Percentiles rank a stretch among this genome's conserved stretches.
Evolutionary conservation across 2,113 vertebrate genomes (phyloP).

Genomic region (Catharus bicknelli): DNA sequence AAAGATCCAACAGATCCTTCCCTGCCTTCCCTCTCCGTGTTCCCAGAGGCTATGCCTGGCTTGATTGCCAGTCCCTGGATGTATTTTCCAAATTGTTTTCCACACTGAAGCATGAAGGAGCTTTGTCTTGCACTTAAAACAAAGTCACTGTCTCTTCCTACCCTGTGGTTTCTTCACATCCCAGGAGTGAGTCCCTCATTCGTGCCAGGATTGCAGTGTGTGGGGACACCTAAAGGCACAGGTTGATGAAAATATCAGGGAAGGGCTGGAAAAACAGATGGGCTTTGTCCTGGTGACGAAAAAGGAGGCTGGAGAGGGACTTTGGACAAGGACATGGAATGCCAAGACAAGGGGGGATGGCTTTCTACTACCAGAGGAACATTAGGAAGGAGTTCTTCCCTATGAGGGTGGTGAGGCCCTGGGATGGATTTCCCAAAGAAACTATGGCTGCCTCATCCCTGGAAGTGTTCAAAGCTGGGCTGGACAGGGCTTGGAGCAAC

Average conservation of each 20-base stretch:
- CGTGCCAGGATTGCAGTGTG: neutral
- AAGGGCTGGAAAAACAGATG: neutral
- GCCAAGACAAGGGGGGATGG: neutral
- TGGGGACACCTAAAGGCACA: neutral
- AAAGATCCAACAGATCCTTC: neutral
- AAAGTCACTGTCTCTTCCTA: neutral
- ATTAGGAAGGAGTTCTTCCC: neutral
- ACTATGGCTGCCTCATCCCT: neutral
- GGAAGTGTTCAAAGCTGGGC: neutral
- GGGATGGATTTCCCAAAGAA: neutral
- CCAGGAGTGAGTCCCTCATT: neutral
- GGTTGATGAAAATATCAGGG: neutral
- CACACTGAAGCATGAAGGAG: fast-evolving
- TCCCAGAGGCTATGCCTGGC: neutral
- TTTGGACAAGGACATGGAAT: neutral
- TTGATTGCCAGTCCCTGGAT: neutral
- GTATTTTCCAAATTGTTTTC: neutral
- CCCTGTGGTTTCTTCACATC: fast-evolving
- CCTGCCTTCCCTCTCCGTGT: fast-evolving
- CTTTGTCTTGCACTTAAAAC: neutral
- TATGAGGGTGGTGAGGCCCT: fast-evolving
- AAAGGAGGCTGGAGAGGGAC: neutral
- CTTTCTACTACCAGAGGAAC: neutral
- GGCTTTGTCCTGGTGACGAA: neutral
- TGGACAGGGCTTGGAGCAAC: neutral